Evolutionary conservation across 2,888 invertebrate genomes (phyloP).

Genomic region (Agrenia bidenticulata): DNA sequence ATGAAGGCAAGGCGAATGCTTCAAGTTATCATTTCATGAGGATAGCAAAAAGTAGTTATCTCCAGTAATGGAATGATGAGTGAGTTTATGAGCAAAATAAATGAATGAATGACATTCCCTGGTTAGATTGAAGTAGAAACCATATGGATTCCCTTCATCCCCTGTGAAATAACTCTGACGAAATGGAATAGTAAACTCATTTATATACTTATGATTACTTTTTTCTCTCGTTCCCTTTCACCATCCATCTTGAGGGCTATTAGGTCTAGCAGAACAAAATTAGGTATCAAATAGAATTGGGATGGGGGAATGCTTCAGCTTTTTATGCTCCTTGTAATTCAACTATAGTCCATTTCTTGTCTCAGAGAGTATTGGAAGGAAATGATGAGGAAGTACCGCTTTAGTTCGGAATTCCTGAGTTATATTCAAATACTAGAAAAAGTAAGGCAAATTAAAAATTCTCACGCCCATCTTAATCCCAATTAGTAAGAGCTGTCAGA

Average conservation of each 20-base stretch:
- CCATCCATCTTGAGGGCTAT: too few relatives aligned
- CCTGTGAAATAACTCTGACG: constrained; percentile 9
- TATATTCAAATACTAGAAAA: background rate
- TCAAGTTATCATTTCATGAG: constrained; percentile 14
- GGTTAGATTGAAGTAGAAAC: background rate
- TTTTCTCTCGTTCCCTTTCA: constrained; percentile 22
- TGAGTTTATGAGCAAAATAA: constrained; percentile 7
- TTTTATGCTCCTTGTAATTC: too few relatives aligned
- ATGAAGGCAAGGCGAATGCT: too few relatives aligned
- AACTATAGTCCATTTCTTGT: too few relatives aligned
- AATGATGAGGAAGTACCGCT: background rate
- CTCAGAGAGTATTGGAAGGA: too few relatives aligned
- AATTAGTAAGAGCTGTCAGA: too few relatives aligned
- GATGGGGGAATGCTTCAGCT: background rate
- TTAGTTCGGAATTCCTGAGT: background rate
- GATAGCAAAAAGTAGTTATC: constrained; percentile 40
- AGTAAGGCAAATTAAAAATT: too few relatives aligned
- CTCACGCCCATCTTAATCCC: too few relatives aligned
- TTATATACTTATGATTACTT: constrained; percentile 46
- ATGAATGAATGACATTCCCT: constrained; percentile 6
- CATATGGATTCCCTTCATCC: background rate
- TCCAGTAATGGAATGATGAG: constrained; percentile 38
- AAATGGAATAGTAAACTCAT: constrained; percentile 50
- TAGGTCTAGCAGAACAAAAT: too few relatives aligned
- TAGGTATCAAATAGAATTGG: background rate